Evolutionary conservation across 2,113 vertebrate genomes (phyloP).

Genomic region (Trichechus manatus): DNA sequence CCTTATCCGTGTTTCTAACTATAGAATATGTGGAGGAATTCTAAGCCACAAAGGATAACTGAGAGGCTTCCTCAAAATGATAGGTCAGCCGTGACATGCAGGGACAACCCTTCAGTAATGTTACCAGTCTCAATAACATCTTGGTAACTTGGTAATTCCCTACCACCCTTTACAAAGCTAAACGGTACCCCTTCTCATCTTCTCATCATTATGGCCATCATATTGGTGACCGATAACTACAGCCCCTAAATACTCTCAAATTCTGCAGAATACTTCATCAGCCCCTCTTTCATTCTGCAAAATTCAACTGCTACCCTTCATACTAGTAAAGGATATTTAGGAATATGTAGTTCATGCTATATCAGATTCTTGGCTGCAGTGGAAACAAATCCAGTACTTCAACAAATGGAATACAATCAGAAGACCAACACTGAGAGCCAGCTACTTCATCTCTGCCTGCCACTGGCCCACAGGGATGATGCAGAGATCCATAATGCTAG

Average conservation of each 20-base stretch:
- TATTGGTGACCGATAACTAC: background rate
- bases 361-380: background rate
- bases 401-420: background rate
- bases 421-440: background rate
- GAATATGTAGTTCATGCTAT: slow-evolving; percentile 9
- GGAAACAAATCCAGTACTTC: background rate
- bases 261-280: background rate
- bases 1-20: background rate
- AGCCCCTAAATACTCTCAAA: background rate
- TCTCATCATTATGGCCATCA: background rate
- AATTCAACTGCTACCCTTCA: background rate
- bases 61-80: slow-evolving; percentile 1
- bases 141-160: background rate
- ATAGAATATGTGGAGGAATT: background rate
- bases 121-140: background rate
- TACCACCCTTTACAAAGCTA: background rate
- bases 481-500: background rate
- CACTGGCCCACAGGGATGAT: background rate
- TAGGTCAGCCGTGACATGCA: background rate
- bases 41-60: background rate
- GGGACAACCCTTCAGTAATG: background rate
- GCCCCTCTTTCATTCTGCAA: background rate
- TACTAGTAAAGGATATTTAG: background rate
- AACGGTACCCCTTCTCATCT: background rate
- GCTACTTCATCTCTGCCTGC: background rate